These are phyloP conservation scores for Phymanthus crucifer DNA, from an alignment of 92 coral and sea anemone species.

Conservation along the genomic window DNA sequence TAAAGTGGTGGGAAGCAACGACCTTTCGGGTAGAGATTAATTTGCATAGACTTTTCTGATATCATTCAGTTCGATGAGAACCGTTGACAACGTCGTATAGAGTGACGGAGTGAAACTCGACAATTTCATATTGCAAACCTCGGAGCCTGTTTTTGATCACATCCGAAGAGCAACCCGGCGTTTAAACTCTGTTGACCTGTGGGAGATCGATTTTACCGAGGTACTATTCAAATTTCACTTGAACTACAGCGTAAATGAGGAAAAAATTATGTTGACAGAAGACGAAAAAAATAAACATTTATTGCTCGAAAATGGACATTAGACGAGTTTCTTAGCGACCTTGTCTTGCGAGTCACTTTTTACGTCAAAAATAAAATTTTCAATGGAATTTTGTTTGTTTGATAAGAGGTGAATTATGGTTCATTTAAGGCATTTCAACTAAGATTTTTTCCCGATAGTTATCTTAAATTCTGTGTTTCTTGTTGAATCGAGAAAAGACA, in stretches of 20 bases:
- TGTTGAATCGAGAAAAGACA: background rate
- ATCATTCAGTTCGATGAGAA: background rate
- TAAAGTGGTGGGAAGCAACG: background rate
- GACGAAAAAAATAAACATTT: background rate
- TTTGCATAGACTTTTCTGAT: background rate
- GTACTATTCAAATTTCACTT: background rate
- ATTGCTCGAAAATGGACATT: background rate
- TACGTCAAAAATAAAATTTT: background rate
- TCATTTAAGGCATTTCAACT: background rate
- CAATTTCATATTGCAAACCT: background rate
- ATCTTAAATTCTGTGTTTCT: background rate
- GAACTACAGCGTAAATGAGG: background rate
- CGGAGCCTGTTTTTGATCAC: too few species aligned
- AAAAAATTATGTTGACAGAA: background rate
- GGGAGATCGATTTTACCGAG: background rate
- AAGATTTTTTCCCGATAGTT: background rate
- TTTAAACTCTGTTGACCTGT: background rate
- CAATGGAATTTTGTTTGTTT: background rate
- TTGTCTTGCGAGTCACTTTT: background rate
- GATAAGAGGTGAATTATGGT: background rate
- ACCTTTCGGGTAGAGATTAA: background rate
- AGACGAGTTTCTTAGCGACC: slow-evolving; percentile 1
- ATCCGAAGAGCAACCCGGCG: too few species aligned
- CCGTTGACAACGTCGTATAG: background rate
- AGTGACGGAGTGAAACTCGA: background rate